Conservation (phyloP, 2,113 vertebrate species). For the Gulo gulo region DNA sequence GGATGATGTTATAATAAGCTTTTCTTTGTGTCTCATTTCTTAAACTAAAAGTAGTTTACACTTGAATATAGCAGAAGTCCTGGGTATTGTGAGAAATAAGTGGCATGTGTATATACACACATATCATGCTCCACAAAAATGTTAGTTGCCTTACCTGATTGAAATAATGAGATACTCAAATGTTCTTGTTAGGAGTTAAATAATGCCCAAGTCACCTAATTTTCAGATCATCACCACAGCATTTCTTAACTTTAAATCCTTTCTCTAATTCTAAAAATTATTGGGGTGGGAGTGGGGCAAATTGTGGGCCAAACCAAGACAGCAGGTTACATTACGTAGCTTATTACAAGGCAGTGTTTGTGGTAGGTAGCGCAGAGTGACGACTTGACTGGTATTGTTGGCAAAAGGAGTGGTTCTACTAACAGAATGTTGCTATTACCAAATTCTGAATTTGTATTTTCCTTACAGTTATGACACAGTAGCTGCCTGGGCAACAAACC, state of each 20-base stretch:
- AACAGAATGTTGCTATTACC: background rate
- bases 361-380: fast-evolving
- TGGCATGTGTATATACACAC: background rate
- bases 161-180: background rate
- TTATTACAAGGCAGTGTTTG: background rate
- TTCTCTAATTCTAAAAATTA: background rate
- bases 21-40: background rate
- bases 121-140: background rate
- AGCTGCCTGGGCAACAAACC: constrained; percentile 57
- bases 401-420: background rate
- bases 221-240: background rate
- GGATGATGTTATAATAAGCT: background rate
- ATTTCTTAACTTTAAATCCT: background rate
- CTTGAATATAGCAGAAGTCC: background rate
- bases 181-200: background rate
- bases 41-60: background rate
- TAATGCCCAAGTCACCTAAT: background rate
- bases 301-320: background rate
- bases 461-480: constrained; percentile 65
- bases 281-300: background rate
- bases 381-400: background rate
- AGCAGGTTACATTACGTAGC: background rate
- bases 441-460: background rate
- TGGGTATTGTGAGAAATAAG: background rate
- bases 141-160: background rate